Evolutionary conservation across 2,888 invertebrate genomes (phyloP), one percentile per base, ranked within the genome.

Genomic region (Ommatoiulus sabulosus): DNA sequence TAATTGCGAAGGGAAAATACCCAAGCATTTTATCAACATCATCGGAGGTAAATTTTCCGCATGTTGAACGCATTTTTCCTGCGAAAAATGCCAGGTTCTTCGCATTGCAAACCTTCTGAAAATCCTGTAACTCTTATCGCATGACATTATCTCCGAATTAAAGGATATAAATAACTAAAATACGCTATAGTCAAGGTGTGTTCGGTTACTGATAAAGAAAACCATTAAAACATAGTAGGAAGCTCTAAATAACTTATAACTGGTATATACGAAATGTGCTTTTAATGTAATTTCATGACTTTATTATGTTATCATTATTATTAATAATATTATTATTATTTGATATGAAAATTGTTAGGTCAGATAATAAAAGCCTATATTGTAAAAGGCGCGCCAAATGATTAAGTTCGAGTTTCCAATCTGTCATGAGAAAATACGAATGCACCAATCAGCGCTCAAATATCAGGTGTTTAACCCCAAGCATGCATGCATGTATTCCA

Each of bases 91-190:
- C 4, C 80, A 80, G 80, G 80, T 80, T 35, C 35, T 80, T 80
- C 80, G 80, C 15, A 24, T 80, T 8, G 80, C 35, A 35, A 35
- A 35, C 24, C 72, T 72, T 72, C 3, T 24, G 24, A 10, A 24
- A 20, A 24, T 72, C 72, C 72, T 72, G 10, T 24, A 72, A 72
- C 80, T 35, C 80, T 80, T 80, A 80, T 80, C 80, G 35, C 35
- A 35, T 35, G 80, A 8, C 80, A 80, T 80, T 80, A 80, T 80
- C 80, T 6, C 35, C 12, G 80, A 35, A 80, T 80, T 80, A 80
- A 80, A 35, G 80, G 15, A 80, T 35, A 80, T 80, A 80, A 80
- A 80, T 80, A 80, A 80, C 80, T 80, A 10, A 80, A 80, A 80
- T 80, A 80, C 4, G 12, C 35, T 15, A 57, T 6, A 80, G 80